Percentiles rank a stretch among this genome's conserved stretches.
These are phyloP conservation scores for Phthorimaea operculella DNA, from an alignment of 1,140 invertebrate species.

Conservation along the genomic window DNA sequence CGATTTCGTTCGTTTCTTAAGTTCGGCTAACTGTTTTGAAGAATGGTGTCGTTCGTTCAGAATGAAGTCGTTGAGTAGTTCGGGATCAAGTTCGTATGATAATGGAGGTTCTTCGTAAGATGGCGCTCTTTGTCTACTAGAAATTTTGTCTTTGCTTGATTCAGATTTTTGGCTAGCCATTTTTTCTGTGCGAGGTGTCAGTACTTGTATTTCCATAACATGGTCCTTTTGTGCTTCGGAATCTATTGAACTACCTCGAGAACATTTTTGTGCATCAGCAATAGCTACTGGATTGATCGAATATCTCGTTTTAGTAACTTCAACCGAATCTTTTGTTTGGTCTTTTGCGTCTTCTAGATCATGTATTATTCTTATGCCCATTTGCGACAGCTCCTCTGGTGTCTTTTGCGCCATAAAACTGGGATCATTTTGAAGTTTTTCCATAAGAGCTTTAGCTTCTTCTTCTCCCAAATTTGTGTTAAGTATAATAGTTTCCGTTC, in stretches of 20 bases:
- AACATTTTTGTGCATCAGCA: constrained; percentile 31
- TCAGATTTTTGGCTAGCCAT: constrained; percentile 35
- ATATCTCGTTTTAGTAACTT: constrained; percentile 56
- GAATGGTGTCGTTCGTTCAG: constrained; percentile 59
- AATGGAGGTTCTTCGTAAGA: constrained; percentile 45
- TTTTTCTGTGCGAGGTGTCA: constrained; percentile 51
- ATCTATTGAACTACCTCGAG: constrained; percentile 29
- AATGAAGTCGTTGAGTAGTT: constrained; percentile 60
- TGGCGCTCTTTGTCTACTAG: constrained; percentile 48
- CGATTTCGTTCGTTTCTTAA: constrained; percentile 46
- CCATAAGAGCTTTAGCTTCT: constrained; percentile 57
- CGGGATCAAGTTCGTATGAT: constrained; percentile 56
- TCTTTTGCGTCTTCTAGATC: constrained; percentile 52
- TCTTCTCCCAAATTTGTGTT: constrained; percentile 57
- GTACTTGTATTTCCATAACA: constrained; percentile 63
- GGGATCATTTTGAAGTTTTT: constrained; percentile 58
- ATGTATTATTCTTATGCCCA: constrained; percentile 55
- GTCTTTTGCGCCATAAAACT: constrained; percentile 57
- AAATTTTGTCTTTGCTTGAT: constrained; percentile 41
- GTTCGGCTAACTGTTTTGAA: constrained; percentile 48
- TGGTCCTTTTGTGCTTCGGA: constrained; percentile 40
- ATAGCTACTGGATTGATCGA: constrained; percentile 39
- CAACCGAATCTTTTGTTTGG: constrained; percentile 37
- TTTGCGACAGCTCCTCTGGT: constrained; percentile 48
- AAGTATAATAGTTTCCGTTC: constrained; percentile 63